Evolutionary conservation across 2,888 invertebrate genomes (phyloP).

Genomic region (Linnaemya tessellans): DNA sequence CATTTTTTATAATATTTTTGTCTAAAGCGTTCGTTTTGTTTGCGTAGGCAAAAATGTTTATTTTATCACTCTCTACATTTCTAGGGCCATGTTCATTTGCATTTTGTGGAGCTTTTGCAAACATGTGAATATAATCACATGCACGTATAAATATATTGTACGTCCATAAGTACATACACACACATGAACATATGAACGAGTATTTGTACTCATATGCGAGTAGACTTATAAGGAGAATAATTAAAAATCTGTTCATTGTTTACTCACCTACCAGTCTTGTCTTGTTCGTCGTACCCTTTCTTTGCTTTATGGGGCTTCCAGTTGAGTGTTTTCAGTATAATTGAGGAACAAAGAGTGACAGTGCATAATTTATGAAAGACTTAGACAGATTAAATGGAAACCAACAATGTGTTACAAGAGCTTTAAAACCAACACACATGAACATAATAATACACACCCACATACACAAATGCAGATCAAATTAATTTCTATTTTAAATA

Average conservation of each 20-base stretch:
- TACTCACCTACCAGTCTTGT: slow-evolving; percentile 40
- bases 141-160: neutral
- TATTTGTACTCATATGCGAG: neutral
- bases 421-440: neutral
- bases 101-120: slow-evolving; percentile 58
- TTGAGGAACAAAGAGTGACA: slow-evolving; percentile 63
- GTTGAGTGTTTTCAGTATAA: slow-evolving; percentile 55
- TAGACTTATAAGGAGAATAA: slow-evolving; percentile 63
- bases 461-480: neutral
- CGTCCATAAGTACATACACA: neutral
- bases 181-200: neutral
- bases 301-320: slow-evolving; percentile 25
- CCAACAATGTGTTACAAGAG: slow-evolving; percentile 30
- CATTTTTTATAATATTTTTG: slow-evolving; percentile 14
- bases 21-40: slow-evolving; percentile 45
- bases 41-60: slow-evolving; percentile 67
- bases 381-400: slow-evolving; percentile 50
- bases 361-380: slow-evolving; percentile 62
- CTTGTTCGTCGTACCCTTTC: neutral
- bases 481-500: slow-evolving; percentile 23
- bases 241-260: slow-evolving; percentile 64
- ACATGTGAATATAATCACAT: slow-evolving; percentile 18
- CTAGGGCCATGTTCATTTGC: slow-evolving; percentile 67
- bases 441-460: neutral
- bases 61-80: slow-evolving; percentile 57